Evolutionary conservation across 2,113 vertebrate species (phyloP).

Genomic region (Grallaria varia): DNA sequence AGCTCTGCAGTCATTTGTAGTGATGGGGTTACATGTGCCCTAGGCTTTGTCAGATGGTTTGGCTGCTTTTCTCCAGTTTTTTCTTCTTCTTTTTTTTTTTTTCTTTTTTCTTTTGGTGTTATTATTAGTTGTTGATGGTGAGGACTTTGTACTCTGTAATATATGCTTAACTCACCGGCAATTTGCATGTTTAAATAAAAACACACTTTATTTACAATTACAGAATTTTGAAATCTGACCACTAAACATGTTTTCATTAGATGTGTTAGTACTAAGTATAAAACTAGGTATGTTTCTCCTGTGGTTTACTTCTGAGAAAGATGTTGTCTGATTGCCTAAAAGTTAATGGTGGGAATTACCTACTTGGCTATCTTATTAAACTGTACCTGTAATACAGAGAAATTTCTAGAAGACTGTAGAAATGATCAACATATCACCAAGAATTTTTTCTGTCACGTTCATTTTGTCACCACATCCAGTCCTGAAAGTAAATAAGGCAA

Average conservation of each 20-base stretch:
- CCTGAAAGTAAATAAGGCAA: not conserved
- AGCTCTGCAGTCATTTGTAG: conserved; percentile 65
- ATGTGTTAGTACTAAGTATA: not conserved
- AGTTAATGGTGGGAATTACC: not conserved
- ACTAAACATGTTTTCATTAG: not conserved
- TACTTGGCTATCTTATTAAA: not conserved
- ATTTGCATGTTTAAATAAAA: conserved; percentile 23
- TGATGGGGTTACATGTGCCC: conserved; percentile 64
- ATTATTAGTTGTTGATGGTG: conserved; percentile 24
- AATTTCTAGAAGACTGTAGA: not conserved
- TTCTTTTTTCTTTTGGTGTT: not conserved
- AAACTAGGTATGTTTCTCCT: not conserved
- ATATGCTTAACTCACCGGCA: not conserved
- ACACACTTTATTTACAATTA: not conserved
- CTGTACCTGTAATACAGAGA: not conserved
- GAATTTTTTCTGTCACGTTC: not conserved
- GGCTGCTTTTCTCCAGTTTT: conserved; percentile 37
- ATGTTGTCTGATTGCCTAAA: not conserved
- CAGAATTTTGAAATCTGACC: conserved; percentile 3
- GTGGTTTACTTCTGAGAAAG: not conserved
- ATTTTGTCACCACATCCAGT: not conserved
- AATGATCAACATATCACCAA: not conserved
- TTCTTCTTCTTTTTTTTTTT: not conserved
- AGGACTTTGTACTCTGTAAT: not conserved
- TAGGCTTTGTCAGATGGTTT: conserved; percentile 70